Conservation (phyloP, 2,888 invertebrate genomes). For the Tenthredo distinguenda region DNA sequence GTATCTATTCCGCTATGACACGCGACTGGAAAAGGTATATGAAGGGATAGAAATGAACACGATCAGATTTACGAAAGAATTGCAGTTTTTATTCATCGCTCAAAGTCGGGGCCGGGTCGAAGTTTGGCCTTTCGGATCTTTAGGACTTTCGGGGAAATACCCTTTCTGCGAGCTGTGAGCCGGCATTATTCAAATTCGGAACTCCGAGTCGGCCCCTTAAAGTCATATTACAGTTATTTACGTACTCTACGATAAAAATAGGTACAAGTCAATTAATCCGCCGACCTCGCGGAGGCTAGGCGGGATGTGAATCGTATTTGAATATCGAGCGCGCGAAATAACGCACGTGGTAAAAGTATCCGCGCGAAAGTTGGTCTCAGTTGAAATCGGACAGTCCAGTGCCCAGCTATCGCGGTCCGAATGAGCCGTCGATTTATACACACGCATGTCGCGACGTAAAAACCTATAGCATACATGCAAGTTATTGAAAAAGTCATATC, state of each 20-base stretch:
- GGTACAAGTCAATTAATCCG: too few relatives aligned
- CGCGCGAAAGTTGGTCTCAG: neutral
- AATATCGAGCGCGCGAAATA: neutral
- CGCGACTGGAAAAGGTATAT: neutral
- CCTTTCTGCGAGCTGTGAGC: too few relatives aligned
- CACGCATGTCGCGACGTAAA: neutral
- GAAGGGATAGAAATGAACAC: neutral
- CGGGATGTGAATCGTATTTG: neutral
- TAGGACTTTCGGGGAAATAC: too few relatives aligned
- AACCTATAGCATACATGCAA: neutral
- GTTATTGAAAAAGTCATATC: conserved; percentile 43
- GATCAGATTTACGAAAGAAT: neutral
- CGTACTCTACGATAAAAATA: neutral
- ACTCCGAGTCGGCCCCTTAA: neutral
- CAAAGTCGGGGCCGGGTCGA: neutral
- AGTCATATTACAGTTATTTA: neutral
- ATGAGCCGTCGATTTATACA: neutral
- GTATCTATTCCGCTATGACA: neutral
- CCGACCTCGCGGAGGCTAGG: too few relatives aligned
- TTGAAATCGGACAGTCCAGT: neutral
- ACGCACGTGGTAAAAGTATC: neutral
- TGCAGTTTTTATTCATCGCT: neutral
- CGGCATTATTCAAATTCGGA: too few relatives aligned
- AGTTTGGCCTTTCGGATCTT: too few relatives aligned
- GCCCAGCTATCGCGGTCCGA: neutral